Percentiles rank a stretch among this genome's conserved stretches.
phyloP scores from a whole-genome alignment of 2,797 vertebrate species.

The Acomys russatus region DNA sequence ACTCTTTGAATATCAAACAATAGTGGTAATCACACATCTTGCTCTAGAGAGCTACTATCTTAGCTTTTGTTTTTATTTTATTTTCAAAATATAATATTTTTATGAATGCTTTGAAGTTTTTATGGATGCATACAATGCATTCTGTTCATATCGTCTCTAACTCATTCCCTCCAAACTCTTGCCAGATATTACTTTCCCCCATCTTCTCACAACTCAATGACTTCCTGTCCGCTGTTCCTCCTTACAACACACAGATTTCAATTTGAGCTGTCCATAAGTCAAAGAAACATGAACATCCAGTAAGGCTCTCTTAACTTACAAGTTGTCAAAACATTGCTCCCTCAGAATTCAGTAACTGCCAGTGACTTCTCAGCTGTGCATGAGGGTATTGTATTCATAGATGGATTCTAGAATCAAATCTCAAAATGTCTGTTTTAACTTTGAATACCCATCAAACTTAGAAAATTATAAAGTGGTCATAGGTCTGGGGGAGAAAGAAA shows the following conservation, averaged over 20 bases:
- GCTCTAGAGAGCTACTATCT: background rate
- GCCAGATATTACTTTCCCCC: too few species aligned
- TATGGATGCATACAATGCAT: background rate
- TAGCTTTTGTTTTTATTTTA: background rate
- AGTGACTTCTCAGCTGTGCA: background rate
- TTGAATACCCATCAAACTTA: background rate
- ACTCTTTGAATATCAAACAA: background rate
- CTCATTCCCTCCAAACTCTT: background rate
- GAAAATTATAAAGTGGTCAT: background rate
- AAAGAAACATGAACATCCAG: background rate
- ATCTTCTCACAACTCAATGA: too few species aligned
- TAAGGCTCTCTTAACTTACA: background rate
- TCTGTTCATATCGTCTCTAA: background rate
- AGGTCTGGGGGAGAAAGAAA: background rate
- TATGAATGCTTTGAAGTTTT: background rate
- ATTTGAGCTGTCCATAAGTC: background rate
- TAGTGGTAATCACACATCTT: background rate
- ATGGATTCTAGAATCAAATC: background rate
- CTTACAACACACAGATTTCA: background rate
- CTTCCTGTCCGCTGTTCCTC: background rate
- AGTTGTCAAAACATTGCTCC: background rate
- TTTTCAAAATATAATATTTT: background rate
- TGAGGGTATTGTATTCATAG: background rate
- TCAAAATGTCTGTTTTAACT: background rate
- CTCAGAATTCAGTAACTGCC: background rate